phyloP scores from a whole-genome alignment of 2,888 invertebrate genomes.

The Lobophora halterata region DNA sequence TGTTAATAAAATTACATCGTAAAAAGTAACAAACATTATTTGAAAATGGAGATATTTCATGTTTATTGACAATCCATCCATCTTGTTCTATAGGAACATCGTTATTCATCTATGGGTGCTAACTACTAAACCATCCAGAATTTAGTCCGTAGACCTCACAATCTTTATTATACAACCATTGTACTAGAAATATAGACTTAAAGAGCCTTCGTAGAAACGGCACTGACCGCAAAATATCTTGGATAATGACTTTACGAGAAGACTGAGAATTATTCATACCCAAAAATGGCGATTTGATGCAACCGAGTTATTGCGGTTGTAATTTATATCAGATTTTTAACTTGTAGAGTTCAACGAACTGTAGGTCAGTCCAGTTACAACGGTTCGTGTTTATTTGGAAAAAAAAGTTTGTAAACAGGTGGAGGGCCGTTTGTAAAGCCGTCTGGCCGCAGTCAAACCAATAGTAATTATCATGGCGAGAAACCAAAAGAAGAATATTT shows the following conservation, averaged over 20 bases:
- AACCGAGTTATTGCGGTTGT: constrained; percentile 34
- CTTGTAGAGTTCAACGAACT: constrained; percentile 39
- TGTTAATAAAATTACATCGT: too few species aligned
- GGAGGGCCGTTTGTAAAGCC: constrained; percentile 14
- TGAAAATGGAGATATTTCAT: too few species aligned
- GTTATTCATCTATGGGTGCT: too few species aligned
- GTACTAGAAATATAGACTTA: constrained; percentile 14
- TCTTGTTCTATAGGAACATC: too few species aligned
- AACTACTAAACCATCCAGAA: constrained; percentile 21
- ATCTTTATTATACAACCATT: constrained; percentile 44
- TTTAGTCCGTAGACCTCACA: constrained; percentile 27
- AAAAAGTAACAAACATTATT: too few species aligned
- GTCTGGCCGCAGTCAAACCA: constrained; percentile 2
- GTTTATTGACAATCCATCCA: too few species aligned
- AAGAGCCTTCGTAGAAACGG: constrained; percentile 33
- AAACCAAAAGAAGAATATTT: too few species aligned
- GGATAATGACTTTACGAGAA: constrained; percentile 42
- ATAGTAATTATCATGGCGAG: constrained; percentile 2
- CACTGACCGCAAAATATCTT: constrained; percentile 53
- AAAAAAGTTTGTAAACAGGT: constrained; percentile 43
- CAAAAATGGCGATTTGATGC: constrained; percentile 41
- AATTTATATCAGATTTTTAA: constrained; percentile 37
- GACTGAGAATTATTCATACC: constrained; percentile 37
- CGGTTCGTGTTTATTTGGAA: constrained; percentile 41
- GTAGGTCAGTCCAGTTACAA: constrained; percentile 51